A percentile compares a stretch with the other conserved stretches of the same genome.
Evolutionary conservation across 2,888 invertebrate genomes (phyloP).

Genomic region (Lithophane leautieri): DNA sequence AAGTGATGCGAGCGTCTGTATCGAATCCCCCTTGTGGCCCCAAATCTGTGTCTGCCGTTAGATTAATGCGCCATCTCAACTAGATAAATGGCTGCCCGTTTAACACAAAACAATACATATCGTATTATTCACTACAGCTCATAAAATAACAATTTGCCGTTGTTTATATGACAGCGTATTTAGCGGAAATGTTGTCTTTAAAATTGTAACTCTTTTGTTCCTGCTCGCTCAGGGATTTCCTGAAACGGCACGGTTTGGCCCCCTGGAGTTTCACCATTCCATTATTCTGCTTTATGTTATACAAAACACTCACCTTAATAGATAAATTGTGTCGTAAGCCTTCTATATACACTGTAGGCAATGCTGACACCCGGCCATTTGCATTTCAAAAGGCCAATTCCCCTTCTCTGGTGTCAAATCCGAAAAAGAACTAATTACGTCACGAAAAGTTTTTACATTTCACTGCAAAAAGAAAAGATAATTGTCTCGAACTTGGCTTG

Average conservation of each 20-base stretch:
- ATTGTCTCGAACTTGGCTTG: too few relatives aligned
- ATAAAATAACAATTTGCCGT: conserved; percentile 40
- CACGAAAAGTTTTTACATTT: conserved; percentile 68
- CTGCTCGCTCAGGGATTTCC: conserved; percentile 52
- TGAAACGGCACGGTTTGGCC: conserved; percentile 39
- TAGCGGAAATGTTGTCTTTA: conserved; percentile 41
- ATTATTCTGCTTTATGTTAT: conserved; percentile 59
- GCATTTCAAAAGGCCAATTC: conserved; percentile 75
- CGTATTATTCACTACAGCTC: conserved; percentile 42
- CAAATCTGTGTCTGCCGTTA: conserved; percentile 69
- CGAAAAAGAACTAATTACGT: conserved; percentile 77
- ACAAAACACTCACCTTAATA: conserved; percentile 52
- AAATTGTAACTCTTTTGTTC: conserved; percentile 58
- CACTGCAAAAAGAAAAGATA: neutral
- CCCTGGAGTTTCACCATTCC: conserved; percentile 48
- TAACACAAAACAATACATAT: conserved; percentile 53
- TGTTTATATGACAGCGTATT: conserved; percentile 22
- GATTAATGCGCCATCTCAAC: conserved; percentile 78
- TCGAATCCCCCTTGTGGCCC: conserved; percentile 63
- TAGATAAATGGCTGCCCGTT: conserved; percentile 73
- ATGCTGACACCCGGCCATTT: conserved; percentile 71
- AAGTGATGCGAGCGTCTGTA: conserved; percentile 55
- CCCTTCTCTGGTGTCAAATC: conserved; percentile 68
- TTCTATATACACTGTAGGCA: conserved; percentile 60
- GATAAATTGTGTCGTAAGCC: conserved; percentile 56